These are phyloP conservation scores for Mesoclemmys tuberculata DNA, from an alignment of 2,113 vertebrate species.

Conservation along the genomic window DNA sequence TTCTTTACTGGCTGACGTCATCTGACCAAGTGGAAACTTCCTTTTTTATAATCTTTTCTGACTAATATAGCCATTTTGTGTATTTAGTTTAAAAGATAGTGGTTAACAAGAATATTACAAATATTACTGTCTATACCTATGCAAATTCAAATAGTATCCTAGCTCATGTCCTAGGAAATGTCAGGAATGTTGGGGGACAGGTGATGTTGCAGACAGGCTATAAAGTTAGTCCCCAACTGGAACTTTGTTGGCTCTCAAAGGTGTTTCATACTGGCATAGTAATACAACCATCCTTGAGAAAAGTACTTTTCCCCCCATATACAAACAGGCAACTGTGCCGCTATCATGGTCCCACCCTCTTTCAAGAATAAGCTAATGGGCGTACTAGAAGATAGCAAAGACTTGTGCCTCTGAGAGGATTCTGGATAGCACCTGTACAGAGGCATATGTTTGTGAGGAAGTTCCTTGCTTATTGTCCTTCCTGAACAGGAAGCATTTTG, in stretches of 20 bases:
- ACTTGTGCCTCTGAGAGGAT: constrained; percentile 9
- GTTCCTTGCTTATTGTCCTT: constrained; percentile 12
- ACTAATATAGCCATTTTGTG: neutral
- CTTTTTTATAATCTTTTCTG: neutral
- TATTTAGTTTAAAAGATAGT: neutral
- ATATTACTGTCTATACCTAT: neutral
- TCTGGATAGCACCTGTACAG: constrained; percentile 19
- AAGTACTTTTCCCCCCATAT: neutral
- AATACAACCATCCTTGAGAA: constrained; percentile 43
- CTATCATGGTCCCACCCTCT: neutral
- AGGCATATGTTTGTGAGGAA: constrained; percentile 16
- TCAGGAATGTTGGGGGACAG: neutral
- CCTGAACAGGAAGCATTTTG: constrained; percentile 30
- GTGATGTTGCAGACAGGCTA: neutral
- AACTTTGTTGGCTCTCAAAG: neutral
- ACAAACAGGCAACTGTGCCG: neutral
- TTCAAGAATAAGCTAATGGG: constrained; percentile 13
- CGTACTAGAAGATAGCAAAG: constrained; percentile 21
- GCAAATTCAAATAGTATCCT: neutral
- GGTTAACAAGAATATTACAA: neutral
- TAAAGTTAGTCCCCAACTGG: rapidly evolving
- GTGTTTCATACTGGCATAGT: neutral
- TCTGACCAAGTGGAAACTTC: neutral
- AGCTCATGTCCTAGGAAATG: neutral
- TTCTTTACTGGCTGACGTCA: neutral